Evolutionary conservation across 2,113 vertebrate species (phyloP).

Genomic region (Hymenochirus boettgeri): DNA sequence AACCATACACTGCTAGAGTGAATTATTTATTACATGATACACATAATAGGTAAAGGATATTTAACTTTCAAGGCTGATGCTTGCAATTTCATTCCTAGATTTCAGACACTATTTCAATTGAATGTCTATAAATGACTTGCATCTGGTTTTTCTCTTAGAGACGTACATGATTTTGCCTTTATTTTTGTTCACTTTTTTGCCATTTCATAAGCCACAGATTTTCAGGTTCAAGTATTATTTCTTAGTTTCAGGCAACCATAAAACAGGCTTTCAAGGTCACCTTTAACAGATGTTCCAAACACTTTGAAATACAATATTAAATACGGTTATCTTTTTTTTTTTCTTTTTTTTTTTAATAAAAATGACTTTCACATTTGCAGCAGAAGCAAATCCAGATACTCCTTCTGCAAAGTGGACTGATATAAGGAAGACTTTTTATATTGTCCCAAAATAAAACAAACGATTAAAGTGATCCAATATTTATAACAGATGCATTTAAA

Average conservation of each 20-base stretch:
- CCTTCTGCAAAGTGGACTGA: constrained; percentile 16
- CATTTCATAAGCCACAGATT: background rate
- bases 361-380: constrained; percentile 29
- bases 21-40: constrained; percentile 11
- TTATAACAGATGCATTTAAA: constrained; percentile 18
- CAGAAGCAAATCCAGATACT: constrained; percentile 32
- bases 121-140: constrained; percentile 24
- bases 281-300: constrained; percentile 30
- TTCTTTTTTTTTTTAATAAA: constrained; percentile 26
- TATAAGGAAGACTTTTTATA: constrained; percentile 5
- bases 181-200: background rate
- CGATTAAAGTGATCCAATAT: constrained; percentile 10
- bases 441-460: constrained; percentile 19
- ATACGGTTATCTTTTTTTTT: constrained; percentile 22
- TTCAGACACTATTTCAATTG: constrained; percentile 28
- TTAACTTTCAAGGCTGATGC: constrained; percentile 18
- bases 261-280: constrained; percentile 10
- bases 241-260: constrained; percentile 5
- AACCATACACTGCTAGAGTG: constrained; percentile 8
- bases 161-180: constrained; percentile 22
- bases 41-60: constrained; percentile 16
- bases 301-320: constrained; percentile 19
- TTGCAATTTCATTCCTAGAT: constrained; percentile 28
- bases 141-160: constrained; percentile 29
- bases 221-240: constrained; percentile 8